A percentile compares a stretch with the other conserved stretches of the same genome.
Conservation (phyloP, 2,888 invertebrate genomes). For the Acleris emargana region DNA sequence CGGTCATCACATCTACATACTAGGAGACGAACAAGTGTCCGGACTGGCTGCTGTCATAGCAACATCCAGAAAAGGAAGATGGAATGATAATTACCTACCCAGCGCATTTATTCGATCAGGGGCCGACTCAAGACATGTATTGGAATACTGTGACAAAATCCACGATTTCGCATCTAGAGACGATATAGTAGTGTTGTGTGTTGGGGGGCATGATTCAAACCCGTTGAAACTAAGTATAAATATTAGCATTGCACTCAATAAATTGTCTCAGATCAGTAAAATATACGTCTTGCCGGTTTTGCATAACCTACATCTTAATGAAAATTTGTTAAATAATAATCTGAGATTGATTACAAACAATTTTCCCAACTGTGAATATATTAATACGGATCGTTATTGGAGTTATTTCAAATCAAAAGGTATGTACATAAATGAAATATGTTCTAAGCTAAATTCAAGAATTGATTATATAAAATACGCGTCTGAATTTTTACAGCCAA, state of each 20-base stretch:
- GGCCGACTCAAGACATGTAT: not conserved
- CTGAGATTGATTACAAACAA: not conserved
- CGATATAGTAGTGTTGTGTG: constrained; percentile 1
- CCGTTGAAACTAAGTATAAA: not conserved
- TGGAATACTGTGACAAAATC: not conserved
- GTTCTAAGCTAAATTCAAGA: constrained; percentile 1
- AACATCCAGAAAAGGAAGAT: not conserved
- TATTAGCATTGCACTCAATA: not conserved
- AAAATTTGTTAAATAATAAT: constrained; percentile 8
- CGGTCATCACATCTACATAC: not conserved
- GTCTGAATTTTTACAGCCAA: not conserved
- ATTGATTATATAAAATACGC: not conserved
- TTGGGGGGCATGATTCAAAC: not conserved
- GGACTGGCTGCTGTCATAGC: not conserved
- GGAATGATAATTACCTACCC: constrained; percentile 4
- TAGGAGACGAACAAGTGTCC: not conserved
- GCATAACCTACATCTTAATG: not conserved
- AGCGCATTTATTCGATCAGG: not conserved
- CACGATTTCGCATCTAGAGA: not conserved
- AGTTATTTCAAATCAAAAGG: too few relatives aligned
- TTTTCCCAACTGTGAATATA: not conserved
- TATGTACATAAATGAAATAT: too few relatives aligned
- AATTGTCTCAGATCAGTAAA: not conserved
- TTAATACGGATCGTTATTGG: not conserved
- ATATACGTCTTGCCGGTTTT: constrained; percentile 3